Evolutionary conservation across 2,888 invertebrate species (phyloP).

Genomic region (Nemoura dubitans): DNA sequence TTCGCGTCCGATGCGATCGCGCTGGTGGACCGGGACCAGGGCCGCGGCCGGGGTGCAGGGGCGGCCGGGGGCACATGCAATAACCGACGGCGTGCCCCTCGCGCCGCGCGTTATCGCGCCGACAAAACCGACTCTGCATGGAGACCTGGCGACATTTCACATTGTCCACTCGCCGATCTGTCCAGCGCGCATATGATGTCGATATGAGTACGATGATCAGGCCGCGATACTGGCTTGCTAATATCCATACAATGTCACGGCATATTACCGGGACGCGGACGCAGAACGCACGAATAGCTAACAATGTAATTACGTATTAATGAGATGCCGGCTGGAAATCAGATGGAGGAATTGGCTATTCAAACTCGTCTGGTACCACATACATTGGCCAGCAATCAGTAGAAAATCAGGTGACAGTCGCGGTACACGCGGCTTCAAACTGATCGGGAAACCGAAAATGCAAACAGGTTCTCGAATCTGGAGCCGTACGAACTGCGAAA

Average conservation of each 20-base stretch:
- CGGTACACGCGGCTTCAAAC: neutral
- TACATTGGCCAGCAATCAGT: conserved; percentile 9
- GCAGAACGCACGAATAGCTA: conserved; percentile 54
- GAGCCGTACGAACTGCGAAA: neutral
- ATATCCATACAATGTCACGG: conserved; percentile 61
- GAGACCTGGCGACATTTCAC: neutral
- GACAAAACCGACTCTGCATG: too few species aligned
- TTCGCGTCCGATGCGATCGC: neutral
- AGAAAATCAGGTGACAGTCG: neutral
- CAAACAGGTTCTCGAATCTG: neutral
- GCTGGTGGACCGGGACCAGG: too few species aligned
- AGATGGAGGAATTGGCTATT: conserved; percentile 10
- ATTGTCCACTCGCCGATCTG: neutral
- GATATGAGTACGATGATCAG: conserved; percentile 14
- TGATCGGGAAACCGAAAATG: neutral
- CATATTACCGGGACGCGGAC: conserved; percentile 38
- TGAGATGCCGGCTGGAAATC: conserved; percentile 54
- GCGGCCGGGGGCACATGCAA: too few species aligned
- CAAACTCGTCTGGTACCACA: neutral
- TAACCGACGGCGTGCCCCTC: too few species aligned
- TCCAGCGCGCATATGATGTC: neutral
- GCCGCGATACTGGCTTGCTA: conserved; percentile 52
- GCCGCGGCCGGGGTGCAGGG: too few species aligned
- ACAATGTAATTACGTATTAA: conserved; percentile 61
- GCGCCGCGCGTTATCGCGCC: neutral